phyloP scores from a whole-genome alignment of 92 coral and sea anemone genomes.

The Hydrozoanthus gracilis region DNA sequence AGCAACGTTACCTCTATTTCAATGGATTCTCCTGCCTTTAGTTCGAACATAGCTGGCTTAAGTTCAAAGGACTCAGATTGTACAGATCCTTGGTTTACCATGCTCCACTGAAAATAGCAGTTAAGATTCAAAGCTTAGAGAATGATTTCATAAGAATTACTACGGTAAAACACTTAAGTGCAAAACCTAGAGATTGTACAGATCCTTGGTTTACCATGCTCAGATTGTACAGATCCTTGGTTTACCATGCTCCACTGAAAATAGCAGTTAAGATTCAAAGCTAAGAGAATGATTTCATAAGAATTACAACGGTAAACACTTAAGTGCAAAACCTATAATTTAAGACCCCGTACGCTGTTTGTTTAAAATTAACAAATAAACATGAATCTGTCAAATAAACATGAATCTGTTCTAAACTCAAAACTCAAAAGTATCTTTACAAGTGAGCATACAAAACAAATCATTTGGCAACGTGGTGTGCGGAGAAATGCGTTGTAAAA shows the following conservation, averaged over 20 bases:
- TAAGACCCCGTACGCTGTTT: too few relatives aligned
- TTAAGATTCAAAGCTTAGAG: neutral
- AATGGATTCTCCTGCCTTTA: conserved; percentile 71
- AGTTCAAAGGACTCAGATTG: conserved; percentile 75
- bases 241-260: conserved; percentile 82
- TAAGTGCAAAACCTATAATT: too few relatives aligned
- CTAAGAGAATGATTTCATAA: neutral
- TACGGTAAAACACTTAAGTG: neutral
- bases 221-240: conserved; percentile 75
- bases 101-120: conserved; percentile 72
- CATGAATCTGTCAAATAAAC: too few relatives aligned
- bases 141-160: neutral
- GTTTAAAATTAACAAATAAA: too few relatives aligned
- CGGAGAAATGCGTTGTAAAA: too few relatives aligned
- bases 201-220: conserved; percentile 79
- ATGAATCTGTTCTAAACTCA: too few relatives aligned
- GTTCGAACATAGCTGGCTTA: conserved; percentile 91
- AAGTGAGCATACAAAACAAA: too few relatives aligned
- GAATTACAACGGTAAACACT: neutral
- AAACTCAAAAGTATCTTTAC: too few relatives aligned
- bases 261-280: neutral
- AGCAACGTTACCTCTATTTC: conserved; percentile 69
- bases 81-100: conserved; percentile 80
- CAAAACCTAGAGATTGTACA: conserved; percentile 24
- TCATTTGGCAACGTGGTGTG: too few relatives aligned